phyloP scores from a whole-genome alignment of 2,797 vertebrate species.

The Micromesistius poutassou region DNA sequence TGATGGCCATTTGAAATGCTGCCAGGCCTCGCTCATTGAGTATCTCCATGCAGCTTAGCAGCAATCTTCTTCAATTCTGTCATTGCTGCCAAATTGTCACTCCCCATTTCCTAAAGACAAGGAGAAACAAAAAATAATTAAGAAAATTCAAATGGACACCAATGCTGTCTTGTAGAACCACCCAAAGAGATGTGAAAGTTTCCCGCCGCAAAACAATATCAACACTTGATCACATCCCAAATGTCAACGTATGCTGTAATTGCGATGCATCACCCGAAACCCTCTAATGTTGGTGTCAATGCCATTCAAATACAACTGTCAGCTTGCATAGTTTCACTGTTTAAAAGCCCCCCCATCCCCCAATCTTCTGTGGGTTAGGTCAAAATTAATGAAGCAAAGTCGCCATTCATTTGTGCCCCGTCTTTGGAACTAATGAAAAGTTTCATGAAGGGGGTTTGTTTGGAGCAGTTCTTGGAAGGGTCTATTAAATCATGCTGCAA shows the following conservation, averaged over 20 bases:
- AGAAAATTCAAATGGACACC: background rate
- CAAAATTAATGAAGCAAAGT: too few relatives aligned
- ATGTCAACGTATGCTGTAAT: too few relatives aligned
- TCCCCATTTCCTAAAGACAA: conserved; percentile 77
- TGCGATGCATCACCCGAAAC: too few relatives aligned
- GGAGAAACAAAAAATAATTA: background rate
- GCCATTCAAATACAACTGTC: background rate
- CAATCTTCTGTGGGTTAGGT: background rate
- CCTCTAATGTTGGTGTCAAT: background rate
- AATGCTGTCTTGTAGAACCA: background rate
- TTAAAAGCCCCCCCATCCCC: background rate
- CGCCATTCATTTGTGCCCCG: background rate
- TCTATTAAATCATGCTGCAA: background rate
- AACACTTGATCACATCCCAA: too few relatives aligned
- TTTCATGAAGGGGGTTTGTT: background rate
- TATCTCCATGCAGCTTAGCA: conserved; percentile 78
- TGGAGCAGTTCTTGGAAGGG: too few relatives aligned
- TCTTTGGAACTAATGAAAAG: background rate
- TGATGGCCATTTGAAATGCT: conserved; percentile 12
- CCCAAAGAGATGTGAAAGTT: background rate
- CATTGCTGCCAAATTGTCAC: conserved; percentile 87
- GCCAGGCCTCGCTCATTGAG: conserved; percentile 50
- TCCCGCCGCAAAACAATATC: background rate
- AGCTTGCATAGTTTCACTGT: background rate
- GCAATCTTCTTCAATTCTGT: conserved; percentile 88